phyloP scores from a whole-genome alignment of 2,113 vertebrate species.

The Mola mola region DNA sequence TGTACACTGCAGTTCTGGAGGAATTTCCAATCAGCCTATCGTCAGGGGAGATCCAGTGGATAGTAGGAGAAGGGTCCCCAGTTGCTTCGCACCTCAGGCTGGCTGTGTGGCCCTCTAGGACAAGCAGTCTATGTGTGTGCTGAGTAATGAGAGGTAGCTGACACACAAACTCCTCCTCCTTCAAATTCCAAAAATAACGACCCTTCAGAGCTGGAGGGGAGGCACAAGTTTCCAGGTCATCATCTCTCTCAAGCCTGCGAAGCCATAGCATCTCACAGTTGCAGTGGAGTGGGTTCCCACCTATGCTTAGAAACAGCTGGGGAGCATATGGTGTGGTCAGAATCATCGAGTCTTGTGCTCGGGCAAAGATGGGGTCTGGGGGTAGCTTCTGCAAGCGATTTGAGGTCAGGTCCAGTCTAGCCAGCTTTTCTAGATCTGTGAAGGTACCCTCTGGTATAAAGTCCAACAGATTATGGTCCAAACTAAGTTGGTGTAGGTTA shows the following conservation, averaged over 20 bases:
- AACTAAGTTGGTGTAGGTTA: conserved; percentile 92
- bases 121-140: conserved; percentile 90
- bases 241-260: conserved; percentile 87
- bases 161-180: conserved; percentile 91
- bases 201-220: conserved; percentile 91
- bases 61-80: conserved; percentile 90
- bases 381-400: conserved; percentile 93
- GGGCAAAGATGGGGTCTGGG: conserved; percentile 90
- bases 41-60: conserved; percentile 94
- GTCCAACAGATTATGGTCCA: conserved; percentile 94
- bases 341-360: conserved; percentile 85
- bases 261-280: conserved; percentile 95
- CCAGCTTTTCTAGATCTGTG: conserved; percentile 85
- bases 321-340: conserved; percentile 86
- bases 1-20: conserved; percentile 85
- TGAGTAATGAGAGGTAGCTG: conserved; percentile 93
- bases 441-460: conserved; percentile 94
- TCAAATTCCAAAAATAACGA: conserved; percentile 92
- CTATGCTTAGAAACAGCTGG: conserved; percentile 89
- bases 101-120: conserved; percentile 92
- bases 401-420: conserved; percentile 91
- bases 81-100: conserved; percentile 90
- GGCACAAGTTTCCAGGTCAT: conserved; percentile 93
- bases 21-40: conserved; percentile 90
- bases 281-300: conserved; percentile 93